A percentile compares a stretch with the other conserved stretches of the same genome.
Evolutionary conservation across 2,888 invertebrate species (phyloP).

Genomic region (Napeogenes sylphis): DNA sequence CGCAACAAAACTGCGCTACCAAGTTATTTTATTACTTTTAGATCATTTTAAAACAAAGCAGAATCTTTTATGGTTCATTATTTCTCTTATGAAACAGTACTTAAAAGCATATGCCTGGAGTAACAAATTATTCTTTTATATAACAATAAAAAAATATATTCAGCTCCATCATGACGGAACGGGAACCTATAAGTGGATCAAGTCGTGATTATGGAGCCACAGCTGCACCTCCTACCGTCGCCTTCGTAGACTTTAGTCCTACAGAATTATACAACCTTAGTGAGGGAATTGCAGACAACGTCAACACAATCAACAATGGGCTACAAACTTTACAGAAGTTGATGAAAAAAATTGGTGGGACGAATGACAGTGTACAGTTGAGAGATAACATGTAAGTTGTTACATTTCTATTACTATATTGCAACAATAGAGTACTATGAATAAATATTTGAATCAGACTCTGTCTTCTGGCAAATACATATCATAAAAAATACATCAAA

Average conservation of each 20-base stretch:
- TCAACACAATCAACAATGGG: conserved; percentile 86
- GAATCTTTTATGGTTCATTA: too few relatives aligned
- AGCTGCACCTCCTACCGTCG: conserved; percentile 81
- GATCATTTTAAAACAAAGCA: too few relatives aligned
- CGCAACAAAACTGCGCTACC: too few relatives aligned
- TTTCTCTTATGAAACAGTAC: too few relatives aligned
- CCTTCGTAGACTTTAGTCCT: conserved; percentile 83
- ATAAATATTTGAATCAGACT: too few relatives aligned
- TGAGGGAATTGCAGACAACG: conserved; percentile 88
- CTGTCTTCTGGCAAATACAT: not conserved
- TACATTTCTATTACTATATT: not conserved
- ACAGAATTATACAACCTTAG: conserved; percentile 87
- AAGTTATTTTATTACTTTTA: conserved; percentile 4
- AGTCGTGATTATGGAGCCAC: conserved; percentile 66
- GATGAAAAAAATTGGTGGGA: conserved; percentile 85
- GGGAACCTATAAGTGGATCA: conserved; percentile 59
- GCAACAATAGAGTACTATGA: too few relatives aligned
- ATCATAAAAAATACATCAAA: too few relatives aligned
- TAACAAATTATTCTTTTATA: too few relatives aligned
- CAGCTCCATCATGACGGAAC: conserved; percentile 53
- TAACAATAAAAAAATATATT: not conserved
- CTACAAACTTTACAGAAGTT: conserved; percentile 84
- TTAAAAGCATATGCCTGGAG: too few relatives aligned
- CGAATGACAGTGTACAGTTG: conserved; percentile 81
- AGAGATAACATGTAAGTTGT: conserved; percentile 65